Percentiles rank a stretch among this genome's conserved stretches.
Conservation (phyloP, 1,140 invertebrate species). For the Pararge aegeria region DNA sequence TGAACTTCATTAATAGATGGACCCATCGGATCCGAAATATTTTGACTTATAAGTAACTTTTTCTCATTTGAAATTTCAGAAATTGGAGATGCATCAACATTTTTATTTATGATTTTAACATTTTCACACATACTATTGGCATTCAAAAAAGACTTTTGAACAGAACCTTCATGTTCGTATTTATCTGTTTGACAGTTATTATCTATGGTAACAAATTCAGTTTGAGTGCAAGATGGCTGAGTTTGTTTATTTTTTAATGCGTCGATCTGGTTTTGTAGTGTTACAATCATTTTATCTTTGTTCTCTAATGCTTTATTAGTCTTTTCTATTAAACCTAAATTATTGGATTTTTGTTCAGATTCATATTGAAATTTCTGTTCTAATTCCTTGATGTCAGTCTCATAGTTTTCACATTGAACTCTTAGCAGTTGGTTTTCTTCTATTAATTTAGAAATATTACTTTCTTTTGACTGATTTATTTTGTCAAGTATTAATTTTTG, state of each 20-base stretch:
- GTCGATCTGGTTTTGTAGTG: constrained; percentile 36
- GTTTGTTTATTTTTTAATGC: constrained; percentile 37
- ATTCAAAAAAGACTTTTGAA: background rate
- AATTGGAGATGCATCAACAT: background rate
- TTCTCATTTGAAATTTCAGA: constrained; percentile 6
- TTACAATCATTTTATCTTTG: constrained; percentile 44
- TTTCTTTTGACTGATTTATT: constrained; percentile 48
- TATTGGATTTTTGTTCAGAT: constrained; percentile 19
- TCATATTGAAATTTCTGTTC: constrained; percentile 38
- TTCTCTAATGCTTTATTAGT: constrained; percentile 31
- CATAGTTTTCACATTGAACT: constrained; percentile 46
- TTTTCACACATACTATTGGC: background rate
- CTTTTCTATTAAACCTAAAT: constrained; percentile 27
- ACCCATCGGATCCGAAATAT: constrained; percentile 26
- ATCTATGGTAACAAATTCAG: constrained; percentile 10
- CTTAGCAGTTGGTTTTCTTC: constrained; percentile 48
- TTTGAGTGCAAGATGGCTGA: constrained; percentile 17
- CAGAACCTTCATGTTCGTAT: background rate
- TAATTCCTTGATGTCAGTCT: constrained; percentile 40
- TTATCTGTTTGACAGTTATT: constrained; percentile 20
- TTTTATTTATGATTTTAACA: background rate
- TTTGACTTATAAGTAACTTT: constrained; percentile 7
- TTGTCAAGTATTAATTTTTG: constrained; percentile 62
- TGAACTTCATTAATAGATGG: constrained; percentile 48
- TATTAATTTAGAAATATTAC: constrained; percentile 50